Evolutionary conservation across 2,113 vertebrate species (phyloP).

Genomic region (Martes martes): DNA sequence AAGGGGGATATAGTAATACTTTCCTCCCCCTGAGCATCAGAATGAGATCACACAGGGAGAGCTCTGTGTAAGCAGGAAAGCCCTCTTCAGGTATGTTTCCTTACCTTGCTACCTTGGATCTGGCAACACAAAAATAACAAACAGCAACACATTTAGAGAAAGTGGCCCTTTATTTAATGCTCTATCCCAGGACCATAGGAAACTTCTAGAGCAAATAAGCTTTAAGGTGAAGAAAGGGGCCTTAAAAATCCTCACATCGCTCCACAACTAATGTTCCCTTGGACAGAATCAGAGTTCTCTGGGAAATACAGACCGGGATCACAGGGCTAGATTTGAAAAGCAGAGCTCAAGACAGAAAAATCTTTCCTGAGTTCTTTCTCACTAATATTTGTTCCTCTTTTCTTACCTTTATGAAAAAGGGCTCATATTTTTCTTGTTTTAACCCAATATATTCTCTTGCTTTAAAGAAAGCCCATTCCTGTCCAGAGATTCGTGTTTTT

Average conservation of each 20-base stretch:
- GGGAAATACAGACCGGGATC: neutral
- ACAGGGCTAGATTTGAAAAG: neutral
- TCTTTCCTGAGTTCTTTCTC: neutral
- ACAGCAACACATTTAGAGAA: neutral
- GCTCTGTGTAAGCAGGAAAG: neutral
- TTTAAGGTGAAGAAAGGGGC: neutral
- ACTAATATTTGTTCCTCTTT: neutral
- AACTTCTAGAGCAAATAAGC: neutral
- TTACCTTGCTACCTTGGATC: neutral
- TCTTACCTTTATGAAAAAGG: neutral
- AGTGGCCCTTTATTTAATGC: neutral
- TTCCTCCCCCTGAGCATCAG: neutral
- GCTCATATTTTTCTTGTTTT: neutral
- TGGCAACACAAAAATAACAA: neutral
- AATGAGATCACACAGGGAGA: neutral
- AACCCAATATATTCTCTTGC: neutral
- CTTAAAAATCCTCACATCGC: neutral
- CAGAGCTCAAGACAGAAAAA: neutral
- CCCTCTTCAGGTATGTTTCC: neutral
- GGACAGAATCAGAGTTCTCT: neutral
- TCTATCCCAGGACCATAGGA: neutral
- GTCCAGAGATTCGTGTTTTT: neutral
- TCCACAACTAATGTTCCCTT: neutral
- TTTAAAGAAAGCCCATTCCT: neutral
- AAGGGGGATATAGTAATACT: neutral